A percentile compares a stretch with the other conserved stretches of the same genome.
These are phyloP conservation scores for Epizoanthus stellaris DNA, from an alignment of 92 coral and sea anemone genomes.

Conservation along the genomic window DNA sequence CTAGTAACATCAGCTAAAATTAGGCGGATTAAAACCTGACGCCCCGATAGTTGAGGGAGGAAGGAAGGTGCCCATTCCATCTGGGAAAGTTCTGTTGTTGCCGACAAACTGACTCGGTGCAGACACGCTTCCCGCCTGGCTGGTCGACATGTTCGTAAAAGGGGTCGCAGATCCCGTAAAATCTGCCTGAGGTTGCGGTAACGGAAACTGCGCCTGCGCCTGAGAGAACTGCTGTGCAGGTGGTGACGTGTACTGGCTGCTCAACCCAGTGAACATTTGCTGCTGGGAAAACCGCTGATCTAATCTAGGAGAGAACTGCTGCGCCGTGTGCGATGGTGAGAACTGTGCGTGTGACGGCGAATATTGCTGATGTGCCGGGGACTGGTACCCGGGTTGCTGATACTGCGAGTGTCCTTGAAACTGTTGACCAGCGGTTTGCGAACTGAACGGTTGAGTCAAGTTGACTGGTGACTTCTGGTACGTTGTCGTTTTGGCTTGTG, in stretches of 20 bases:
- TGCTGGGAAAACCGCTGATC: constrained; percentile 40
- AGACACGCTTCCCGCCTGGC: constrained; percentile 14
- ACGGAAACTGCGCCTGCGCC: constrained; percentile 25
- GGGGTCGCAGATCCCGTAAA: constrained; percentile 14
- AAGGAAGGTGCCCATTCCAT: background rate
- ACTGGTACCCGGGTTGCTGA: constrained; percentile 33
- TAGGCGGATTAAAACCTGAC: constrained; percentile 26
- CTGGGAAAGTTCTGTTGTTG: constrained; percentile 28
- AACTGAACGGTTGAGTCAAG: constrained; percentile 8
- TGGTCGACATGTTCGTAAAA: constrained; percentile 27
- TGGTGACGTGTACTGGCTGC: constrained; percentile 37
- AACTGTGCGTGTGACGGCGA: constrained; percentile 32
- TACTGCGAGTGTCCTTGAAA: constrained; percentile 38
- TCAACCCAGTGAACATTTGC: constrained; percentile 38
- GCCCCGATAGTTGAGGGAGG: constrained; percentile 7
- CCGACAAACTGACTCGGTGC: constrained; percentile 12
- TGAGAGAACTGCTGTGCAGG: constrained; percentile 30
- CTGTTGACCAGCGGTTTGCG: constrained; percentile 37
- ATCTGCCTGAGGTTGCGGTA: constrained; percentile 14
- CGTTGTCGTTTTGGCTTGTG: constrained; percentile 20
- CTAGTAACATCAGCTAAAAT: constrained; percentile 23
- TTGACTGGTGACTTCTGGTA: constrained; percentile 32
- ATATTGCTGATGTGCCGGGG: constrained; percentile 10
- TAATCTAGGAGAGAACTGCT: constrained; percentile 38
- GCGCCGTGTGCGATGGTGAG: constrained; percentile 31